These are phyloP conservation scores for Drosophila kuntzei DNA, from an alignment of 2,888 invertebrate species.

Conservation along the genomic window DNA sequence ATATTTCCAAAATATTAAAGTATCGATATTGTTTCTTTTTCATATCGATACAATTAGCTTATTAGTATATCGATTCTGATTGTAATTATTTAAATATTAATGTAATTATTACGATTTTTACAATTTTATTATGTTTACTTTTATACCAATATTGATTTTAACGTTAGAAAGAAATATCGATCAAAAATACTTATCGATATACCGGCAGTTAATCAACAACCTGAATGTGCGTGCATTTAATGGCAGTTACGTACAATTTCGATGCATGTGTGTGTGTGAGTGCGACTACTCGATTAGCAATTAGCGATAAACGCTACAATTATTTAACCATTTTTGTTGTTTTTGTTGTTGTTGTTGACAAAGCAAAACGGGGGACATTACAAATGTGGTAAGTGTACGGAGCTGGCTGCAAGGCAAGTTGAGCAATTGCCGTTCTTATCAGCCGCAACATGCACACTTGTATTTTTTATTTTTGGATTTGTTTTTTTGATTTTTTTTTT, in stretches of 20 bases:
- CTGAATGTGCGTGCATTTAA: conserved; percentile 19
- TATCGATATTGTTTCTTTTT: too few relatives aligned
- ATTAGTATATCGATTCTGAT: too few relatives aligned
- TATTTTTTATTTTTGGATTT: conserved; percentile 3
- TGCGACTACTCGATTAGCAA: conserved; percentile 32
- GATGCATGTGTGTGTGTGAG: conserved; percentile 10
- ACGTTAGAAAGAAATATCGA: too few relatives aligned
- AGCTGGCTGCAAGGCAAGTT: conserved; percentile 3
- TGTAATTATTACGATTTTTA: too few relatives aligned
- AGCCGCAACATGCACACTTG: conserved; percentile 17
- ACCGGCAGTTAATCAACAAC: background rate
- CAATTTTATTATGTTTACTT: too few relatives aligned
- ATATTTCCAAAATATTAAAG: too few relatives aligned
- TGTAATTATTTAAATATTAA: too few relatives aligned
- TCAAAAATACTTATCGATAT: background rate
- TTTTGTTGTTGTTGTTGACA: conserved; percentile 14
- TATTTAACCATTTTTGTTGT: conserved; percentile 25
- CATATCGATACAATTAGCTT: too few relatives aligned
- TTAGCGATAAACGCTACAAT: conserved; percentile 37
- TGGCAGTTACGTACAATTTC: conserved; percentile 11
- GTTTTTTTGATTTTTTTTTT: conserved; percentile 1
- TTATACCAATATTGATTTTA: too few relatives aligned
- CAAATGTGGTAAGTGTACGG: conserved; percentile 10
- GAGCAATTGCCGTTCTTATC: conserved; percentile 48
- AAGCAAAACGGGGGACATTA: conserved; percentile 14